Conservation (phyloP, 2,888 invertebrate genomes). For the Cephus rjabovi region DNA sequence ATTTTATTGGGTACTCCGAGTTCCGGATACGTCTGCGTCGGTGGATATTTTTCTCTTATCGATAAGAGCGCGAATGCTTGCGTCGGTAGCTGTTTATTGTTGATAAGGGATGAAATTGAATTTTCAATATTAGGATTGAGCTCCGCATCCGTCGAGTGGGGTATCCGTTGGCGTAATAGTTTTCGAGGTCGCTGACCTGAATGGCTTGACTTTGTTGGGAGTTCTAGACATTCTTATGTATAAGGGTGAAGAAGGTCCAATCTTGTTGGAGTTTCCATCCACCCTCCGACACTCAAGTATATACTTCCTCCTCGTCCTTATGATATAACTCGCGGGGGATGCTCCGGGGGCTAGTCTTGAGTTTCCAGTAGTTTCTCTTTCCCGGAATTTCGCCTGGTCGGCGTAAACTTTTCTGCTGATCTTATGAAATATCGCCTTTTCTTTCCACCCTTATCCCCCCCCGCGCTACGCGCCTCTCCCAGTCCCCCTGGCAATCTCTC, state of each 20-base stretch:
- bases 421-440: constrained; percentile 27
- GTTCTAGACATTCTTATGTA: neutral
- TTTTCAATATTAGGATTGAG: neutral
- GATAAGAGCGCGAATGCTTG: neutral
- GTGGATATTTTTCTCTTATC: neutral
- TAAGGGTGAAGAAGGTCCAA: neutral
- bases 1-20: neutral
- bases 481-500: neutral
- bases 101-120: neutral
- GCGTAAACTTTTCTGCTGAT: constrained; percentile 29
- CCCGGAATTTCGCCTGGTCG: neutral
- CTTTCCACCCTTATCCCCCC: constrained; percentile 10
- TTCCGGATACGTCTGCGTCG: neutral
- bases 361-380: constrained; percentile 1
- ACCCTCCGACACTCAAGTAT: neutral
- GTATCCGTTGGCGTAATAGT: neutral
- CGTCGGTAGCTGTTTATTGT: neutral
- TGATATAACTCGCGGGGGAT: neutral
- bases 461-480: neutral
- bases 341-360: neutral
- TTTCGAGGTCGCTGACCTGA: neutral
- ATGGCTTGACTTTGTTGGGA: neutral
- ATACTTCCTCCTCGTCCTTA: neutral
- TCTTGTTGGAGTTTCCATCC: neutral
- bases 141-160: neutral